Conservation (phyloP, 2,113 vertebrate species). For the Neodontobutis hainanensis region DNA sequence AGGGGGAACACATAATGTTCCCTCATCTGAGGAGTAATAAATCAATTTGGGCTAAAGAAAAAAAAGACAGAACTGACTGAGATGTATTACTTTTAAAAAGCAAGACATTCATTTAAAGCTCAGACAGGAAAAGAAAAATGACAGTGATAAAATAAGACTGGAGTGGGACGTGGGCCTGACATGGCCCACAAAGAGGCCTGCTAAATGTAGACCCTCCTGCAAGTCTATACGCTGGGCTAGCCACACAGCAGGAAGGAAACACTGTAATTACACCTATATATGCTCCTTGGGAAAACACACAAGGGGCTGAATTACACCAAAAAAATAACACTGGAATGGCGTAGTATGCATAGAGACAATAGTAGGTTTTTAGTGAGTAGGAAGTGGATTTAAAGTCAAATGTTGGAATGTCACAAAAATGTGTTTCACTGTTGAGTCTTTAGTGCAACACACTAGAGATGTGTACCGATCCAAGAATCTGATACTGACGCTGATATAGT, state of each 20-base stretch:
- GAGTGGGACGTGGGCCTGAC: neutral
- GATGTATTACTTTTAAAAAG: conserved; percentile 4
- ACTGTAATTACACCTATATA: conserved; percentile 63
- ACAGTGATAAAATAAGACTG: conserved; percentile 26
- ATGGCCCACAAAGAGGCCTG: conserved; percentile 6
- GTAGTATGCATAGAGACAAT: conserved; percentile 34
- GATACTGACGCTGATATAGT: no score
- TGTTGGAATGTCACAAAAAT: neutral
- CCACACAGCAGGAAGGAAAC: conserved; percentile 52
- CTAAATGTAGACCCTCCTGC: conserved; percentile 31
- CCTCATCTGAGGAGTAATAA: conserved; percentile 17
- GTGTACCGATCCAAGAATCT: no score
- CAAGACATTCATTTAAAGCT: conserved; percentile 1
- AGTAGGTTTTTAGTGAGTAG: conserved; percentile 33
- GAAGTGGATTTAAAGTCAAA: conserved; percentile 11
- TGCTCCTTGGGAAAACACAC: conserved; percentile 55
- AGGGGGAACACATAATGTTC: neutral
- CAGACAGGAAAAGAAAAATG: conserved; percentile 20
- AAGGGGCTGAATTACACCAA: conserved; percentile 34
- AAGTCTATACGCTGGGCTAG: conserved; percentile 23
- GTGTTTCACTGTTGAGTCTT: neutral
- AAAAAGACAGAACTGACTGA: conserved; percentile 2
- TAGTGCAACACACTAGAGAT: no score
- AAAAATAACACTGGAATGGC: conserved; percentile 47
- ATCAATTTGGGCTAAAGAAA: conserved; percentile 25